These are phyloP conservation scores for Cryptocheilus praepositus DNA, from an alignment of 2,888 invertebrate species.

Conservation along the genomic window DNA sequence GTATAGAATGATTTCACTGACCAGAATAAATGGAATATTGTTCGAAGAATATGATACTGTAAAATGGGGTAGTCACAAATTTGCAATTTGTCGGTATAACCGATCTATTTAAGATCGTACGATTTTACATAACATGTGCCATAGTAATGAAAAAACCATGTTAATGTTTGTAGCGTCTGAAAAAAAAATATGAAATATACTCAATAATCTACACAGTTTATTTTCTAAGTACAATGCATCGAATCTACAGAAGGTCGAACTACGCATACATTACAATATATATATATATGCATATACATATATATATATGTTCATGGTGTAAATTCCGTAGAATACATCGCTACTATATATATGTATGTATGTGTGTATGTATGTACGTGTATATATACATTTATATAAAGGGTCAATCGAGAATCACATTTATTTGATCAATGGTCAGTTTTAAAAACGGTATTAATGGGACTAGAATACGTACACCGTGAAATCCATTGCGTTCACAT, in stretches of 20 bases:
- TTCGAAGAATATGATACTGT: too few species aligned
- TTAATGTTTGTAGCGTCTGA: background rate
- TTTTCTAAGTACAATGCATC: slow-evolving; percentile 40
- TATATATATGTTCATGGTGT: slow-evolving; percentile 43
- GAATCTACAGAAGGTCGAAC: slow-evolving; percentile 39
- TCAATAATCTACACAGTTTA: slow-evolving; percentile 35
- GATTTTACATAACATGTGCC: too few species aligned
- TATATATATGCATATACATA: slow-evolving; percentile 43
- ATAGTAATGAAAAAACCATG: too few species aligned
- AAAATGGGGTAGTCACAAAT: too few species aligned
- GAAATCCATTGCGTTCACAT: slow-evolving; percentile 1
- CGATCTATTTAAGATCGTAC: too few species aligned
- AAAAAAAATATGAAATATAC: background rate
- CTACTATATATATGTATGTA: slow-evolving; percentile 44
- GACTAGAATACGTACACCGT: slow-evolving; percentile 43
- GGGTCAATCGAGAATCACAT: slow-evolving; percentile 50
- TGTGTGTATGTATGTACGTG: slow-evolving; percentile 14
- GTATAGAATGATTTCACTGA: too few species aligned
- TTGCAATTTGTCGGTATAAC: too few species aligned
- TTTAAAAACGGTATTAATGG: slow-evolving; percentile 38
- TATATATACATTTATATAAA: slow-evolving; percentile 31
- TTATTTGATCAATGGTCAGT: slow-evolving; percentile 45
- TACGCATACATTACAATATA: slow-evolving; percentile 35
- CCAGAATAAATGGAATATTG: too few species aligned
- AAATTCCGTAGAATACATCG: slow-evolving; percentile 52